Evolutionary conservation across 1,140 invertebrate species (phyloP).

Genomic region (Drosophila gunungcola): DNA sequence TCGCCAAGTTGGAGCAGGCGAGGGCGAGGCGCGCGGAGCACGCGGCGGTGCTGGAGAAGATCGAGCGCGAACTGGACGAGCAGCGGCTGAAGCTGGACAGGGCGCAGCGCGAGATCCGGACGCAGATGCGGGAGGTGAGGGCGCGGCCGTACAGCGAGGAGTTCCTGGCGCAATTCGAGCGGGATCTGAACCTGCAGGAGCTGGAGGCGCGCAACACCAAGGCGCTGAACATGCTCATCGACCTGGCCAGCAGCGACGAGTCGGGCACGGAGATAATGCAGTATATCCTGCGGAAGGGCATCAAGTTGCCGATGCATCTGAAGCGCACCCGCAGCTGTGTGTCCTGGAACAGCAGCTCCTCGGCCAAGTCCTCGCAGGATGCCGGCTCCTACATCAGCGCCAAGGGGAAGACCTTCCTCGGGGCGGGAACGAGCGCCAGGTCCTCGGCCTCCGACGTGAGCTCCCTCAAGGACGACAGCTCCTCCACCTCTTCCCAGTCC

Average conservation of each 20-base stretch:
- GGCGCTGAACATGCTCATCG: conserved; percentile 80
- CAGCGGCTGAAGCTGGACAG: conserved; percentile 73
- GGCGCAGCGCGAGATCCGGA: conserved; percentile 76
- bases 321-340: conserved; percentile 62
- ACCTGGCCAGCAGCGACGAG: conserved; percentile 73
- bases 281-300: conserved; percentile 64
- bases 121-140: conserved; percentile 54
- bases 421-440: conserved; percentile 34
- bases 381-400: conserved; percentile 28
- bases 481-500: conserved; percentile 20
- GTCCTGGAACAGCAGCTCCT: conserved; percentile 59
- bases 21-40: conserved; percentile 53
- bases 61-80: conserved; percentile 70
- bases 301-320: conserved; percentile 72
- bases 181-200: conserved; percentile 80
- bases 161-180: conserved; percentile 71
- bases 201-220: conserved; percentile 79
- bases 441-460: conserved; percentile 56
- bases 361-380: conserved; percentile 55
- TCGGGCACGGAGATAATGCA: conserved; percentile 68
- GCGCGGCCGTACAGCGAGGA: conserved; percentile 74
- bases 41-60: conserved; percentile 52
- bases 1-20: conserved; percentile 32
- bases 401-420: conserved; percentile 42
- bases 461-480: conserved; percentile 50